These are phyloP conservation scores for Pampusana beccarii DNA, from an alignment of 2,113 vertebrate species.

Conservation along the genomic window DNA sequence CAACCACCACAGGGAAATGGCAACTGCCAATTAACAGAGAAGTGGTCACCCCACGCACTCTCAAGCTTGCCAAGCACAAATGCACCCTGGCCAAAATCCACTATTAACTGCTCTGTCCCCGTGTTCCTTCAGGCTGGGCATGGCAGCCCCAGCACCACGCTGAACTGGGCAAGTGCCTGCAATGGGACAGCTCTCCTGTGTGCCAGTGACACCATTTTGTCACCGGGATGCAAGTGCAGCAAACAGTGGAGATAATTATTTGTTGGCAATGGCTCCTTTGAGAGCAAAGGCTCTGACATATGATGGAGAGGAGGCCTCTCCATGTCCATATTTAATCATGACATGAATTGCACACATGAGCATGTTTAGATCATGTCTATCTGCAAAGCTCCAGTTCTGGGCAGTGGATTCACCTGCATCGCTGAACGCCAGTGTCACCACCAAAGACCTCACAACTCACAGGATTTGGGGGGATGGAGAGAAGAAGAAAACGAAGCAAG, in stretches of 20 bases:
- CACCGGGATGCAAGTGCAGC: constrained; percentile 16
- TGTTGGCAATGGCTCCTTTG: constrained; percentile 8
- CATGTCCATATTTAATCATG: constrained; percentile 12
- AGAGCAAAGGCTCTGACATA: not conserved
- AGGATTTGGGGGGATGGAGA: not conserved
- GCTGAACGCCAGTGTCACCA: not conserved
- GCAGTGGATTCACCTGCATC: not conserved
- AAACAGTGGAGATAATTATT: not conserved
- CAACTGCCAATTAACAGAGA: not conserved
- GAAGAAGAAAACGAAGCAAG: not conserved
- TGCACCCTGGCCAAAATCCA: not conserved
- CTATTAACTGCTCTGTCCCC: not conserved
- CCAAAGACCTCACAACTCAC: not conserved
- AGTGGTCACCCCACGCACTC: not conserved
- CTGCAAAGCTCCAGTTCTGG: not conserved
- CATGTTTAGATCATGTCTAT: not conserved
- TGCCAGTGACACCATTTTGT: constrained; percentile 61
- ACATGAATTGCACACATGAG: not conserved
- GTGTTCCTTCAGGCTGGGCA: not conserved
- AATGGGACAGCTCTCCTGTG: not conserved
- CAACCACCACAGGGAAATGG: not conserved
- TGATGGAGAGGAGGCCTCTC: not conserved
- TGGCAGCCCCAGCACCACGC: rapidly evolving
- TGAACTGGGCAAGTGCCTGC: rapidly evolving
- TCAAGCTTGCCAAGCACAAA: not conserved